These are phyloP conservation scores for Podilymbus podiceps DNA, from an alignment of 2,113 vertebrate species.

Conservation along the genomic window DNA sequence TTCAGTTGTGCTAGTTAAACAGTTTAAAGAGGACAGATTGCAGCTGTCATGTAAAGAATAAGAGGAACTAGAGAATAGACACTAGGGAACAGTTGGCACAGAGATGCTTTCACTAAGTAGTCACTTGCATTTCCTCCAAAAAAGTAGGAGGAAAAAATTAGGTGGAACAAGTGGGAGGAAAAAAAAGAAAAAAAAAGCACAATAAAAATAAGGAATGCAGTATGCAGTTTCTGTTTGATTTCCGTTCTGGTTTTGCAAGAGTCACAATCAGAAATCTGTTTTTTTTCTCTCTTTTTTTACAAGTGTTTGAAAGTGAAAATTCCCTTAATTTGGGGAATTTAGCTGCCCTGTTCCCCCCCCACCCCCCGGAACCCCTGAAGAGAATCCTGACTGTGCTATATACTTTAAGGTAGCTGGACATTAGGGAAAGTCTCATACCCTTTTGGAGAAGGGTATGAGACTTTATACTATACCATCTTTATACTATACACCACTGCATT, in stretches of 20 bases:
- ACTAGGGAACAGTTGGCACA: background rate
- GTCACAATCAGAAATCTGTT: background rate
- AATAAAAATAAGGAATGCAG: background rate
- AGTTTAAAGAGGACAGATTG: background rate
- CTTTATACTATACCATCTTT: background rate
- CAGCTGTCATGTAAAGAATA: background rate
- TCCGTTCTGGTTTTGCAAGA: background rate
- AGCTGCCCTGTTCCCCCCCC: too few relatives aligned
- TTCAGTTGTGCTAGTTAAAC: background rate
- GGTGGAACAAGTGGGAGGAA: background rate
- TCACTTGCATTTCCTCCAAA: background rate
- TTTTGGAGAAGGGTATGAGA: background rate
- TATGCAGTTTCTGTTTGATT: background rate
- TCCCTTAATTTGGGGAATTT: background rate
- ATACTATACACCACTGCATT: background rate
- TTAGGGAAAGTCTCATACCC: background rate
- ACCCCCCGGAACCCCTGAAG: too few relatives aligned
- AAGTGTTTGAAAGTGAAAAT: background rate
- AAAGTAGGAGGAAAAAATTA: background rate
- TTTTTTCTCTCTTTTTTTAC: background rate
- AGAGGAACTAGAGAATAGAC: background rate
- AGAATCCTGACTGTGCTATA: background rate
- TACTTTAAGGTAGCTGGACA: background rate
- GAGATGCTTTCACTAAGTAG: background rate
- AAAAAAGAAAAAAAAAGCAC: background rate